These are phyloP conservation scores for Cheirogaleus major DNA, from an alignment of 2,797 vertebrate genomes.

Conservation along the genomic window DNA sequence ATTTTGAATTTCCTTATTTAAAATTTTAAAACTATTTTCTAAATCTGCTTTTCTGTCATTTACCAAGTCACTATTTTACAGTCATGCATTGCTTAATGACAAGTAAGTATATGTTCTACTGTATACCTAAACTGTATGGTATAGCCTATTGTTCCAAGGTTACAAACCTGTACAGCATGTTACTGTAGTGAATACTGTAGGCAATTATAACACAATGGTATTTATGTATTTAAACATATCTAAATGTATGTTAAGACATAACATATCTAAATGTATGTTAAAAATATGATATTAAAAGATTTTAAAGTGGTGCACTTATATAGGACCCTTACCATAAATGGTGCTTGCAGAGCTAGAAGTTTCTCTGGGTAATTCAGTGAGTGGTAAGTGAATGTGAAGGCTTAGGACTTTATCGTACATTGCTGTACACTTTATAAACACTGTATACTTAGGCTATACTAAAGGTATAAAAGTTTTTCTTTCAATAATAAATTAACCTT, in stretches of 20 bases:
- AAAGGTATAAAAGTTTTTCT: not conserved
- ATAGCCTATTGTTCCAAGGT: not conserved
- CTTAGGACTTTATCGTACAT: not conserved
- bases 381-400: not conserved
- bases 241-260: too few relatives aligned
- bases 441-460: not conserved
- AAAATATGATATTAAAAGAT: not conserved
- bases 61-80: not conserved
- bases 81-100: not conserved
- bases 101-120: not conserved
- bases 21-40: not conserved
- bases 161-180: not conserved
- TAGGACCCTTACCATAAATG: not conserved
- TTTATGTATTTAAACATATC: not conserved
- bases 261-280: not conserved
- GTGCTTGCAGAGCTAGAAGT: not conserved
- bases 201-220: not conserved
- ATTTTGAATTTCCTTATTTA: not conserved
- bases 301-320: not conserved
- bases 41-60: not conserved
- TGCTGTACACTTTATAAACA: not conserved
- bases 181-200: not conserved
- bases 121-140: not conserved
- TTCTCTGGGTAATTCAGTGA: not conserved
- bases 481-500: not conserved